Evolutionary conservation across 2,888 invertebrate species (phyloP), one percentile per base, ranked within the genome.

Genomic region (Diogma glabrata): DNA sequence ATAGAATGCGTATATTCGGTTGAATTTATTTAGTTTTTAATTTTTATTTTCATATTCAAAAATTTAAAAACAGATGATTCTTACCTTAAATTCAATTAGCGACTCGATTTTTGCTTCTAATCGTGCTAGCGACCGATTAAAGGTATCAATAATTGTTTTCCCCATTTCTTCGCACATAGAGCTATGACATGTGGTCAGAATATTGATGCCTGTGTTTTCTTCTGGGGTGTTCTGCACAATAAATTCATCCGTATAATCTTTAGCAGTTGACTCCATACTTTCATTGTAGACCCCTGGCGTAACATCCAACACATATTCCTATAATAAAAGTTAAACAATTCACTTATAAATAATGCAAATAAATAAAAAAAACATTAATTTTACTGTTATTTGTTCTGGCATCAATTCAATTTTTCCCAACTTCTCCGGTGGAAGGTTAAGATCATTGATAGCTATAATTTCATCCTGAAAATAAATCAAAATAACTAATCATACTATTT

Each of bases 321-420:
- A n/a, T n/a, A n/a, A n/a, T n/a, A n/a, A n/a, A n/a, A 14, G 33
- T 33, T 33, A 33, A 33, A 33, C 33, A 33, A 33, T 33, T n/a
- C n/a, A n/a, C n/a, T n/a, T n/a, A n/a, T n/a, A n/a, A n/a, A n/a
- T n/a, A n/a, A n/a, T n/a, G n/a, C 12, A 33, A 33, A 33, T 33
- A 33, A 33, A 33, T 33, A 33, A 33, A 33, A n/a, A 3, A 33
- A 33, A 3, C 4, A 33, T 33, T 33, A 33, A 33, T 33, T 33
- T 33, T 33, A n/a, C n/a, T n/a, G n/a, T n/a, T n/a, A n/a, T n/a
- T n/a, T n/a, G n/a, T n/a, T n/a, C n/a, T n/a, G n/a, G n/a, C n/a
- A n/a, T n/a, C n/a, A n/a, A n/a, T n/a, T n/a, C n/a, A n/a, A n/a
- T n/a, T n/a, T n/a, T n/a, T n/a, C n/a, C n/a, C n/a, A n/a, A n/a